A percentile compares a stretch with the other conserved stretches of the same genome.
These are phyloP conservation scores for Nasonia oneida DNA, from an alignment of 2,888 invertebrate genomes.

Conservation along the genomic window DNA sequence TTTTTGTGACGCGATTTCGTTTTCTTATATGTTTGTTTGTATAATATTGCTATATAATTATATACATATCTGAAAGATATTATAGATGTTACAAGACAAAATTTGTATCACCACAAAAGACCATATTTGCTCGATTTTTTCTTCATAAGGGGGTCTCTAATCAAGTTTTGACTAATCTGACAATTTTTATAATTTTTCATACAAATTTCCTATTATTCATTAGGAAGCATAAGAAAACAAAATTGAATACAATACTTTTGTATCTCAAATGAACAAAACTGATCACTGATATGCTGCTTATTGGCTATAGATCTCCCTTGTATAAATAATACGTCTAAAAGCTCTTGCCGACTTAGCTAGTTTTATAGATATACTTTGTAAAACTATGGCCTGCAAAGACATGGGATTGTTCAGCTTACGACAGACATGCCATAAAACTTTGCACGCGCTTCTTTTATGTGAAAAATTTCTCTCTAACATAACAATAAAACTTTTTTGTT, in stretches of 20 bases:
- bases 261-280: not conserved
- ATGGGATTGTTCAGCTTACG: conserved; percentile 41
- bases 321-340: not conserved
- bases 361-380: conserved; percentile 19
- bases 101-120: conserved; percentile 15
- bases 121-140: not conserved
- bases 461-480: conserved; percentile 39
- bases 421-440: conserved; percentile 42
- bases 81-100: not conserved
- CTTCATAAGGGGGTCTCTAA: not conserved
- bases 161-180: not conserved
- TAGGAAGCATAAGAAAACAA: not conserved
- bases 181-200: not conserved
- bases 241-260: not conserved
- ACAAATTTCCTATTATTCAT: not conserved
- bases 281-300: not conserved
- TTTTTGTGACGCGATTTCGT: not conserved
- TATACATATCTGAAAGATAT: not conserved
- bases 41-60: not conserved
- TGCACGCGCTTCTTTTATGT: conserved; percentile 46
- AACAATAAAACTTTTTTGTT: conserved; percentile 53
- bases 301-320: not conserved
- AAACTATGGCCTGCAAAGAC: conserved; percentile 24
- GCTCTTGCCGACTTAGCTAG: conserved; percentile 6
- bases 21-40: not conserved